Conservation (phyloP, 1,140 invertebrate genomes). For the Capitella teleta region DNA sequence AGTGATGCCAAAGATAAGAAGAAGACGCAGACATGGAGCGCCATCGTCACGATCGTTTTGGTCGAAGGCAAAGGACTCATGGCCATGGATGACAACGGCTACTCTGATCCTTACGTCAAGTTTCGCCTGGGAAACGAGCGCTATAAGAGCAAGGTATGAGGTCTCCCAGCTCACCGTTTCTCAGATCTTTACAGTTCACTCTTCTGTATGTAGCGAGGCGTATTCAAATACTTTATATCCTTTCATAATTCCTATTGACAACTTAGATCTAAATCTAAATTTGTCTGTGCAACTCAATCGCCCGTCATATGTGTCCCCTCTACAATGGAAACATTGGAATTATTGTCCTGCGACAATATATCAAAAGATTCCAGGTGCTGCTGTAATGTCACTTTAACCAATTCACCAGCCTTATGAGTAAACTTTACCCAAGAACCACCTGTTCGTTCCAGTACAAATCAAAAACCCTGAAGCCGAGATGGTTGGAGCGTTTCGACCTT, state of each 20-base stretch:
- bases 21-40: conserved; percentile 45
- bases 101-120: conserved; percentile 90
- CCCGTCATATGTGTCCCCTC: neutral
- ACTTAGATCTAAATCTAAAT: no score
- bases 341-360: neutral
- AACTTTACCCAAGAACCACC: no score
- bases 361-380: neutral
- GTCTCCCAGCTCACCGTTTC: no score
- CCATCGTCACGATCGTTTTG: conserved; percentile 90
- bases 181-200: no score
- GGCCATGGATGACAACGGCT: conserved; percentile 79
- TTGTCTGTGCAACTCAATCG: neutral
- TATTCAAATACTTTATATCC: no score
- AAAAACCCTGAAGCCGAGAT: conserved; percentile 52
- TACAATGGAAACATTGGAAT: neutral
- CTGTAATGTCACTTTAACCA: no score
- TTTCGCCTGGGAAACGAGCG: conserved; percentile 96
- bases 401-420: no score
- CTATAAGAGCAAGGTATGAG: conserved; percentile 84
- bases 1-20: conserved; percentile 41
- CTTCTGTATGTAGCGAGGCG: no score
- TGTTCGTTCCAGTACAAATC: conserved; percentile 74
- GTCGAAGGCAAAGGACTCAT: conserved; percentile 83
- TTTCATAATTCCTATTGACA: no score
- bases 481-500: conserved; percentile 95